Conservation (phyloP, 2,797 vertebrate species). For the Oryzias dopingdopingensis region DNA sequence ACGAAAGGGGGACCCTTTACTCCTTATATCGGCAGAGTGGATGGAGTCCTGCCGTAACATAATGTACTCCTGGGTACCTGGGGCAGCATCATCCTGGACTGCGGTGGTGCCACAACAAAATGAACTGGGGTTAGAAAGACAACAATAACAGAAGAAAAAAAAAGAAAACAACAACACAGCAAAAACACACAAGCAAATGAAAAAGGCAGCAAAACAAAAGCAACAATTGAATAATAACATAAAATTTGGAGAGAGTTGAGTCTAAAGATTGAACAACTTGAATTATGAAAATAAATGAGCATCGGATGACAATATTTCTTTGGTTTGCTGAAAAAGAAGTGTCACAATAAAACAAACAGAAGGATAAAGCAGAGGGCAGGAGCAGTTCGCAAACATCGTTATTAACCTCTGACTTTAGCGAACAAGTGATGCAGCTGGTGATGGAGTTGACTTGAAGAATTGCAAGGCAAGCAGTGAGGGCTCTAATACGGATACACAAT, state of each 20-base stretch:
- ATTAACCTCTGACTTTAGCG: slow-evolving; percentile 27
- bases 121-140: slow-evolving; percentile 93
- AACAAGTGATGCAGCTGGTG: slow-evolving; percentile 15
- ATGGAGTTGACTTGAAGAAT: slow-evolving; percentile 14
- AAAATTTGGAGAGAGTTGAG: slow-evolving; percentile 27
- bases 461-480: slow-evolving; percentile 51
- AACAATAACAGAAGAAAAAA: slow-evolving; percentile 56
- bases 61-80: slow-evolving; percentile 99
- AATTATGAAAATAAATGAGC: slow-evolving; percentile 40
- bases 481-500: neutral
- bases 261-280: slow-evolving; percentile 45
- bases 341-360: slow-evolving; percentile 35
- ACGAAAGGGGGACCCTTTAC: slow-evolving; percentile 99
- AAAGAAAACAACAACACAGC: slow-evolving; percentile 50
- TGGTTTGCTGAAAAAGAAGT: slow-evolving; percentile 44
- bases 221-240: slow-evolving; percentile 25
- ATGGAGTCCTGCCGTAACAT: slow-evolving; percentile 99
- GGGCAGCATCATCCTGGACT: slow-evolving; percentile 99
- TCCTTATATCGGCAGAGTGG: slow-evolving; percentile 99
- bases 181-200: slow-evolving; percentile 60
- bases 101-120: slow-evolving; percentile 96
- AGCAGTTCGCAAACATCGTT: slow-evolving; percentile 31
- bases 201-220: slow-evolving; percentile 34
- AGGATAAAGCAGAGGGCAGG: slow-evolving; percentile 13
- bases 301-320: slow-evolving; percentile 33